phyloP scores from a whole-genome alignment of 1,140 invertebrate genomes.

The Hydropsyche tenuis region DNA sequence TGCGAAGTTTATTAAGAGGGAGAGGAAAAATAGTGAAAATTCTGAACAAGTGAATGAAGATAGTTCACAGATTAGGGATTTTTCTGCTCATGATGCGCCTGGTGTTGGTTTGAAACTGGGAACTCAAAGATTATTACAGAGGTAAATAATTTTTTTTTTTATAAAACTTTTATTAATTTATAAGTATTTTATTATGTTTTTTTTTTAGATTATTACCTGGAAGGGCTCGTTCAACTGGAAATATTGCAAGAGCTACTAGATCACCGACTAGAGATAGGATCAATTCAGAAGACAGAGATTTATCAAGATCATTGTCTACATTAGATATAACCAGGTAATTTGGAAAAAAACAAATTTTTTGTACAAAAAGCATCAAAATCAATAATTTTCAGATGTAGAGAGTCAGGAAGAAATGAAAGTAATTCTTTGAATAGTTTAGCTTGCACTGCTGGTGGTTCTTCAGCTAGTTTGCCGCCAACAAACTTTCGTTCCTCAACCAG shows the following conservation, averaged over 20 bases:
- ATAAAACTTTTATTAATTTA: neutral
- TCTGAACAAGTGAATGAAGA: neutral
- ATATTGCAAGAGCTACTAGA: conserved; percentile 37
- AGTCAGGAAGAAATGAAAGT: conserved; percentile 6
- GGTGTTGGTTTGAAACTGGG: conserved; percentile 23
- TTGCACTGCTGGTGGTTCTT: conserved; percentile 41
- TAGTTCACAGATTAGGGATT: neutral
- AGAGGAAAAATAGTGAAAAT: neutral
- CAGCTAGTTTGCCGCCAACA: conserved; percentile 34
- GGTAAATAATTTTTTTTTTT: conserved; percentile 32
- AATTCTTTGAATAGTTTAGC: conserved; percentile 40
- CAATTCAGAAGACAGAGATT: conserved; percentile 29
- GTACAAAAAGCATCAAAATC: neutral
- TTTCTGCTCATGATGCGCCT: conserved; percentile 33
- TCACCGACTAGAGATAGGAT: neutral
- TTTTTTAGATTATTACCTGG: conserved; percentile 44
- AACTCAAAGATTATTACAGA: conserved; percentile 41
- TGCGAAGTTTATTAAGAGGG: conserved; percentile 23
- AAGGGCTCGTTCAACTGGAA: conserved; percentile 44
- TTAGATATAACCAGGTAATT: conserved; percentile 41
- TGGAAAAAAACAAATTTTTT: neutral
- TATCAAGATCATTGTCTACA: conserved; percentile 42
- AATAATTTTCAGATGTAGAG: conserved; percentile 12
- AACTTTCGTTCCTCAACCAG: conserved; percentile 2
- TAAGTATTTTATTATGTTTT: neutral